Base-by-base conservation (phyloP, 2,113 vertebrate species). In the Oreochromis tanganicae region DNA sequence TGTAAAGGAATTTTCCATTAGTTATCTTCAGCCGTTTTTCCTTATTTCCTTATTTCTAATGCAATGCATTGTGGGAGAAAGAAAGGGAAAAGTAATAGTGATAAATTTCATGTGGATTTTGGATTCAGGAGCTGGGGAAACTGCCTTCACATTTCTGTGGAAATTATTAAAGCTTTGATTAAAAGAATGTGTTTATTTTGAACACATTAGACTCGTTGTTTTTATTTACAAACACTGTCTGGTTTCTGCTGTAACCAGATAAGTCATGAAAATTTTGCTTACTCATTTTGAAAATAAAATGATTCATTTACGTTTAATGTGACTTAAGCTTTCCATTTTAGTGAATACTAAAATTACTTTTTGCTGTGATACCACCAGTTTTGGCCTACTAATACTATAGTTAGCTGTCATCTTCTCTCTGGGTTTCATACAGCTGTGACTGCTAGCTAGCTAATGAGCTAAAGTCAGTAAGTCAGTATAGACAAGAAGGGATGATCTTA, bases 271-370 rank as follows among this genome's bases (percentile, higher is more conserved):
- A 34, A 63, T 63, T 63, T 34, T 1, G 9, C 9, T 63, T 2
- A 36, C 17, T 63, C 59, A 36, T n/a, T 63, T 63, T 63, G 32
- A 63, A 63, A 63, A 63, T 63, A 32, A 63, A 36, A 63, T 7
- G 0, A 63, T 63, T 7, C 0, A 63, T 63, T n/a, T 63, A 12
- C 9, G 32, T 63, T 63, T 12, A 63, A 63, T 7, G 36, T 66
- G 0, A 10, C 61, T 36, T 36, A 66, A 36, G 32, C n/a, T 63
- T 63, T 7, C 6, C 59, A 36, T 36, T 12, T 63, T 0, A 36
- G 59, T 36, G 32, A n/a, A 63, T 63, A 63, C 32, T 63, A 63
- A 34, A 63, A 63, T 63, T 7, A n/a, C 7, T n/a, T 3, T n/a
- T n/a, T 66, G 17, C 32, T 36, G 9, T 63, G 32, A 17, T n/a